Conservation (phyloP, 2,888 invertebrate species). For the Heliconius ethilla region DNA sequence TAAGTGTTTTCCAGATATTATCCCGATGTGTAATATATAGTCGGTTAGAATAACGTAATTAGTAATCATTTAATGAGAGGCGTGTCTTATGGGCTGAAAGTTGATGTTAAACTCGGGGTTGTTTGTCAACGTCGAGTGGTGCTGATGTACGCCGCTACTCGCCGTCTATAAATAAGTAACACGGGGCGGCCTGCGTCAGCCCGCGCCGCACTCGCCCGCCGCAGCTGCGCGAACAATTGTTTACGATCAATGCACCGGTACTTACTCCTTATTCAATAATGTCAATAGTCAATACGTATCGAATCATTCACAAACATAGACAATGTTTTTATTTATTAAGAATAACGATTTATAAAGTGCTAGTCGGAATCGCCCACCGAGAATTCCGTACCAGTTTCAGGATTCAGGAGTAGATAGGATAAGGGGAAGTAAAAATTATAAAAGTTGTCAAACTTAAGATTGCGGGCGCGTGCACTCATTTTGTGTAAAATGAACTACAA, state of each 20-base stretch:
- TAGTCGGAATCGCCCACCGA: too few relatives aligned
- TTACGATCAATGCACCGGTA: slow-evolving; percentile 39
- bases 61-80: slow-evolving; percentile 31
- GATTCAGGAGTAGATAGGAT: too few relatives aligned
- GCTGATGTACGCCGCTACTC: slow-evolving; percentile 58
- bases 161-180: slow-evolving; percentile 69
- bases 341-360: too few relatives aligned
- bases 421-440: too few relatives aligned
- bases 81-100: slow-evolving; percentile 37
- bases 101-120: slow-evolving; percentile 63
- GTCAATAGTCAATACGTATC: slow-evolving; percentile 41
- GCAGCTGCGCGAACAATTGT: slow-evolving; percentile 43
- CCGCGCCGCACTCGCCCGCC: slow-evolving; percentile 51
- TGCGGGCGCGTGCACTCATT: too few relatives aligned
- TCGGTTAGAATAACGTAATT: slow-evolving; percentile 9
- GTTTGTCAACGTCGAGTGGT: slow-evolving; percentile 73
- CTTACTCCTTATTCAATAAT: slow-evolving; percentile 36
- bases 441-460: too few relatives aligned
- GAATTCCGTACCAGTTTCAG: too few relatives aligned
- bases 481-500: too few relatives aligned
- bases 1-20: background rate
- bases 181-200: slow-evolving; percentile 56
- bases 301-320: slow-evolving; percentile 28
- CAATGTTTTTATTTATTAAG: slow-evolving; percentile 4
- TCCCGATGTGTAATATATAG: slow-evolving; percentile 1